These are phyloP conservation scores for Perizoma affinitatum DNA, from an alignment of 2,888 invertebrate genomes.

Conservation along the genomic window DNA sequence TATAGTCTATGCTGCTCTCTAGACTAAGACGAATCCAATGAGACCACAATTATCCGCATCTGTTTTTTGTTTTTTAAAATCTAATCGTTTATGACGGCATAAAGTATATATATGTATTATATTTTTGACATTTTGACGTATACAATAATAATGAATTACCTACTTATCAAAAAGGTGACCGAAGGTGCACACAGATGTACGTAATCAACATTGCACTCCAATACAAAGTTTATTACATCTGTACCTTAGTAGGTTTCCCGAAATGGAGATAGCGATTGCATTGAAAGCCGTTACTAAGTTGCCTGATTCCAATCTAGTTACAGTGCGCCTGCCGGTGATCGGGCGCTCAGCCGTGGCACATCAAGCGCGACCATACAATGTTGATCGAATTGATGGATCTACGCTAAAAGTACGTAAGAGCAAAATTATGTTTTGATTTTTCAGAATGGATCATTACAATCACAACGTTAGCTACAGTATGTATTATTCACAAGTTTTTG, in stretches of 20 bases:
- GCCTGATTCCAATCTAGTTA: conserved; percentile 37
- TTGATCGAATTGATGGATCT: conserved; percentile 3
- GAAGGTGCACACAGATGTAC: not conserved
- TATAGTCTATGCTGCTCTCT: too few relatives aligned
- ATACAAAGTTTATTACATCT: too few relatives aligned
- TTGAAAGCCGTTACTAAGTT: conserved; percentile 34
- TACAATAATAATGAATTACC: too few relatives aligned
- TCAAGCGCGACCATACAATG: conserved; percentile 6
- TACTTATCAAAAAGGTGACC: too few relatives aligned
- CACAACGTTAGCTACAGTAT: too few relatives aligned
- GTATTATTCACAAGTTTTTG: too few relatives aligned
- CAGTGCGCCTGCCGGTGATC: conserved; percentile 21
- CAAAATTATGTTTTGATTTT: not conserved
- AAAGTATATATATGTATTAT: too few relatives aligned
- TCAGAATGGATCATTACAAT: not conserved
- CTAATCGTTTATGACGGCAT: too few relatives aligned
- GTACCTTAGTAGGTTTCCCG: not conserved
- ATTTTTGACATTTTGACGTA: too few relatives aligned
- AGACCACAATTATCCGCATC: too few relatives aligned
- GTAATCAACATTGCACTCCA: conserved; percentile 19
- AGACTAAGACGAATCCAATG: too few relatives aligned
- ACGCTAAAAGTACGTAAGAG: not conserved
- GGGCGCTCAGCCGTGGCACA: conserved; percentile 11
- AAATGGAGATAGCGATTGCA: conserved; percentile 28
- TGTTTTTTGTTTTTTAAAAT: too few relatives aligned